These are phyloP conservation scores for Axis porcinus DNA, from an alignment of 2,113 vertebrate species.

Conservation along the genomic window DNA sequence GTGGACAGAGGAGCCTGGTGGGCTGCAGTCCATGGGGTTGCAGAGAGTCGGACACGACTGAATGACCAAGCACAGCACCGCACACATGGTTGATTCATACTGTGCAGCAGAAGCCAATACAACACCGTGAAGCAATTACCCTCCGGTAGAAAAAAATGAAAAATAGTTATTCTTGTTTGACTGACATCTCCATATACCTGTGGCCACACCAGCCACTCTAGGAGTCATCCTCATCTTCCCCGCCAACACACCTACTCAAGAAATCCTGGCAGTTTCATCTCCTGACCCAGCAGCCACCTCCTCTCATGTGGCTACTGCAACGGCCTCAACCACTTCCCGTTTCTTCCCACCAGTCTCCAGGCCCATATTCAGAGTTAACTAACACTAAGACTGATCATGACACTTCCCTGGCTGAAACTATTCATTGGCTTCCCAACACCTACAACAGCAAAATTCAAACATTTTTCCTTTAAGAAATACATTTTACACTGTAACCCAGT, in stretches of 20 bases:
- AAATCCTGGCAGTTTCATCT: not conserved
- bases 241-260: no score
- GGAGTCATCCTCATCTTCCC: not conserved
- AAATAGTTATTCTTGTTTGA: not conserved
- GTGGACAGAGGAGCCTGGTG: not conserved
- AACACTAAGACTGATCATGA: not conserved
- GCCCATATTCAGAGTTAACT: not conserved
- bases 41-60: accelerated
- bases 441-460: not conserved
- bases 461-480: not conserved
- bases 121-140: not conserved
- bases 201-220: not conserved
- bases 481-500: not conserved
- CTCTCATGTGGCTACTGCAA: no score
- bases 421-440: not conserved
- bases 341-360: not conserved
- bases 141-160: not conserved
- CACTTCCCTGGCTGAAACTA: not conserved
- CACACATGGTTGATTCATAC: not conserved
- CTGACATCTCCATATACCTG: accelerated
- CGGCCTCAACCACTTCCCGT: not conserved
- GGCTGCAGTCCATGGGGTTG: not conserved
- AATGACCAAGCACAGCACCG: not conserved
- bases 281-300: not conserved
- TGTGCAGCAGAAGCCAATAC: not conserved